Evolutionary conservation across 2,113 vertebrate species (phyloP), one percentile per base, ranked within the genome.

Genomic region (Xiphophorus hellerii): DNA sequence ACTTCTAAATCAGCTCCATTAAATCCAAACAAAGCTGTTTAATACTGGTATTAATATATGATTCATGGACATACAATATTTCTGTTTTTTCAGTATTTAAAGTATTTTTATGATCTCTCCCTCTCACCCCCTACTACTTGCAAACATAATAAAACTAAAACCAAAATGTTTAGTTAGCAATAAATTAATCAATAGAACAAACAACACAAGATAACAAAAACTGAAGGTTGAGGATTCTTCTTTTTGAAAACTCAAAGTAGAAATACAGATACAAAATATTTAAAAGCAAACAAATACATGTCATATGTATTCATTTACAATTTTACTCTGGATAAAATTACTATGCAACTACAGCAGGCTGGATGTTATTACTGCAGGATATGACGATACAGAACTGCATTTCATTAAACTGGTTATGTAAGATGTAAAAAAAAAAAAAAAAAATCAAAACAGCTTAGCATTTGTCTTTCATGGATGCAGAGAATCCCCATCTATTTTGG

Each of bases 321-420:
- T 81, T 83, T 74, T 71, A 82, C 39, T 70, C 84, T 85, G 82
- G 85, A 76, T 87, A 74, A 84, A 88, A 91, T 90, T 80, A 90
- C 87, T 87, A 84, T 82, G 87, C 48, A 29, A 80, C 86, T 72
- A 66, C 81, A 76, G 78, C 77, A 66, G 81, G 86, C 90, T 88
- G 90, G 85, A 85, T 84, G 88, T 85, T 77, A 87, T 93, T 92
- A 92, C 88, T 87, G 81, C 74, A 83, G 83, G 83, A 89, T 92
- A 81, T 83, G 76, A 89, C 73, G 85, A 80, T 75, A 70, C 33
- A 65, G 73, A 89, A 75, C 82, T 81, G 81, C 68, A 78, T 88
- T 87, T 86, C 84, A 90, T 91, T 88, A 85, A 64, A 66, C 30
- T 58, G 66, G 62, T 87, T 84, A 77, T 70, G 64, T 35, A 78